Evolutionary conservation across 2,797 vertebrate species (phyloP).

Genomic region (Fistularia tabacaria): DNA sequence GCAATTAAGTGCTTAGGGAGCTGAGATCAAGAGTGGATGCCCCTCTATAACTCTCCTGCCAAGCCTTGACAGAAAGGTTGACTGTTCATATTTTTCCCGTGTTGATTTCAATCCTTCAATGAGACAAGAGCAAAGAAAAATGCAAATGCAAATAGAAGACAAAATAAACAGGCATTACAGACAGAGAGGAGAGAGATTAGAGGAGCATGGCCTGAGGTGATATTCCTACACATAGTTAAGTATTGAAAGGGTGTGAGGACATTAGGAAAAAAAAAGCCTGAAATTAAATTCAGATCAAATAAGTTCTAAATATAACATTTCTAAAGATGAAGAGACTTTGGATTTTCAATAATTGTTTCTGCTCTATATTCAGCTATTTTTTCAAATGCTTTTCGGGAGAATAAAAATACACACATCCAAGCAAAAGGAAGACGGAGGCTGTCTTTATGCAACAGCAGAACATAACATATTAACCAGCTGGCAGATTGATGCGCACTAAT

Average conservation of each 20-base stretch:
- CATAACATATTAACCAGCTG: too few relatives aligned
- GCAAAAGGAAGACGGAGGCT: too few relatives aligned
- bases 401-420: too few relatives aligned
- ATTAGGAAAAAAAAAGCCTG: too few relatives aligned
- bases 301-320: neutral
- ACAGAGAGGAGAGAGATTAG: neutral
- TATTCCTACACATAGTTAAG: too few relatives aligned
- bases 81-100: constrained; percentile 44
- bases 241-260: too few relatives aligned
- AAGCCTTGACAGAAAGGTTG: constrained; percentile 56
- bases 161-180: constrained; percentile 2
- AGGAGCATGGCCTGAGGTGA: too few relatives aligned
- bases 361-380: constrained; percentile 2
- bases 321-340: constrained; percentile 19
- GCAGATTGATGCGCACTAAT: too few relatives aligned
- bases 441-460: too few relatives aligned
- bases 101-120: constrained; percentile 58
- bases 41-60: constrained; percentile 55
- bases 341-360: constrained; percentile 10
- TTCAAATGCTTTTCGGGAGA: too few relatives aligned
- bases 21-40: constrained; percentile 62
- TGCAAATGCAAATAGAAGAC: neutral
- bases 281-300: too few relatives aligned
- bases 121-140: constrained; percentile 29
- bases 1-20: constrained; percentile 57